Percentiles rank a stretch among this genome's conserved stretches.
These are phyloP conservation scores for Pelmatolapia mariae DNA, from an alignment of 2,113 vertebrate species.

Conservation along the genomic window DNA sequence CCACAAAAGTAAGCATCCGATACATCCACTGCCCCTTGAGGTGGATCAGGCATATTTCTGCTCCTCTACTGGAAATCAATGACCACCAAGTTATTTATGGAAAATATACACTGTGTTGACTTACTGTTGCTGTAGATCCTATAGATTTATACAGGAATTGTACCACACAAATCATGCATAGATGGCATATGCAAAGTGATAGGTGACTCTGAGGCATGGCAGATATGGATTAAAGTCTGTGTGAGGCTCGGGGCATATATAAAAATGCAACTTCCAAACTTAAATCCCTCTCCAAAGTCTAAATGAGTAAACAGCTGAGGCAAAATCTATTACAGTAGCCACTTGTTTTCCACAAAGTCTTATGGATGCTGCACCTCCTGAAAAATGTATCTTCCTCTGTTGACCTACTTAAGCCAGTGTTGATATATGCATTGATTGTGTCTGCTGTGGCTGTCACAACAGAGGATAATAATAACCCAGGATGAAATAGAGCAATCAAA, in stretches of 20 bases:
- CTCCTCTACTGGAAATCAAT: slow-evolving; percentile 77
- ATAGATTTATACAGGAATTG: slow-evolving; percentile 74
- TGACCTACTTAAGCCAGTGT: slow-evolving; percentile 55
- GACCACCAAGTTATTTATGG: slow-evolving; percentile 79
- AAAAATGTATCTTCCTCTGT: slow-evolving; percentile 43
- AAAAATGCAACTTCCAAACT: slow-evolving; percentile 34
- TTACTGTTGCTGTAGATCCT: slow-evolving; percentile 68
- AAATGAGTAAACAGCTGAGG: slow-evolving; percentile 16
- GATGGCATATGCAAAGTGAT: slow-evolving; percentile 58
- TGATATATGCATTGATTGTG: slow-evolving; percentile 67
- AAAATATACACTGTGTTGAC: slow-evolving; percentile 77
- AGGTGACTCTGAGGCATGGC: slow-evolving; percentile 27
- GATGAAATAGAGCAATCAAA: slow-evolving; percentile 42
- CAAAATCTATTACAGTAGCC: slow-evolving; percentile 22
- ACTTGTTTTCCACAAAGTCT: slow-evolving; percentile 40
- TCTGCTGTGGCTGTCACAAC: slow-evolving; percentile 57
- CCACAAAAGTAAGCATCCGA: slow-evolving; percentile 65
- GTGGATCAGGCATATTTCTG: slow-evolving; percentile 72
- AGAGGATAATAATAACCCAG: slow-evolving; percentile 21
- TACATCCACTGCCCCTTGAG: slow-evolving; percentile 72
- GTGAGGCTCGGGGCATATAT: background rate
- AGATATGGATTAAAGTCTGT: slow-evolving; percentile 20
- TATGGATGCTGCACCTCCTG: background rate
- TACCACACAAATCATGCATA: slow-evolving; percentile 70
- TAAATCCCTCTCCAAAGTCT: slow-evolving; percentile 26